Conservation (phyloP, 2,888 invertebrate species). For the Perizoma flavofasciatum region DNA sequence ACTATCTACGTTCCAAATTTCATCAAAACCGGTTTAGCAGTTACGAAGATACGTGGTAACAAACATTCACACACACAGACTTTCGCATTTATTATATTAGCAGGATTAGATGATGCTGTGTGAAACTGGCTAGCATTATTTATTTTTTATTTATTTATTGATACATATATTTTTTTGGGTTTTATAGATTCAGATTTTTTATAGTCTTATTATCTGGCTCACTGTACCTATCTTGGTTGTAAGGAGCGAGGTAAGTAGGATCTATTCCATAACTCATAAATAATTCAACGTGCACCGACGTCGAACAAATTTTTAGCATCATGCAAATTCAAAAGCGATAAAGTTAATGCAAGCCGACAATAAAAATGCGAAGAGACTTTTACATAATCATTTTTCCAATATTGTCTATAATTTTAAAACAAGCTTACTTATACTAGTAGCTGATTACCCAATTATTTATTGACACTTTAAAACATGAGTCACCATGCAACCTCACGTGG, state of each 20-base stretch:
- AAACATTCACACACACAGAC: too few species aligned
- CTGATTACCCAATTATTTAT: not conserved
- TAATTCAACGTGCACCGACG: slow-evolving; percentile 61
- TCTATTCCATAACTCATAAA: slow-evolving; percentile 60
- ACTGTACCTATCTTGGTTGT: slow-evolving; percentile 31
- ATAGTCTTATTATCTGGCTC: too few species aligned
- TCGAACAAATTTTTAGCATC: slow-evolving; percentile 59
- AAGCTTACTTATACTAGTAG: not conserved
- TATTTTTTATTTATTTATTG: too few species aligned
- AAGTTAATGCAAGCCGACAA: slow-evolving; percentile 44
- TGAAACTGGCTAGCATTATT: too few species aligned
- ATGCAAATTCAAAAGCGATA: slow-evolving; percentile 47
- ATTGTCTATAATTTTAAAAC: not conserved
- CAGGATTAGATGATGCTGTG: too few species aligned
- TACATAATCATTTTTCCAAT: not conserved
- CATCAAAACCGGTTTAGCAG: too few species aligned
- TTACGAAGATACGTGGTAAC: too few species aligned
- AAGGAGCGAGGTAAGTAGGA: slow-evolving; percentile 50
- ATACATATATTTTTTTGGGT: too few species aligned
- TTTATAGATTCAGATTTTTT: too few species aligned
- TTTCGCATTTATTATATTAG: too few species aligned
- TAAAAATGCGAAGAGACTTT: slow-evolving; percentile 33
- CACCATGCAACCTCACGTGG: slow-evolving; percentile 8
- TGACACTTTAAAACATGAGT: slow-evolving; percentile 30
- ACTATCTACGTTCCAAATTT: too few species aligned